phyloP scores from a whole-genome alignment of 2,797 vertebrate species.

The Rhabdophis nuchalis region DNA sequence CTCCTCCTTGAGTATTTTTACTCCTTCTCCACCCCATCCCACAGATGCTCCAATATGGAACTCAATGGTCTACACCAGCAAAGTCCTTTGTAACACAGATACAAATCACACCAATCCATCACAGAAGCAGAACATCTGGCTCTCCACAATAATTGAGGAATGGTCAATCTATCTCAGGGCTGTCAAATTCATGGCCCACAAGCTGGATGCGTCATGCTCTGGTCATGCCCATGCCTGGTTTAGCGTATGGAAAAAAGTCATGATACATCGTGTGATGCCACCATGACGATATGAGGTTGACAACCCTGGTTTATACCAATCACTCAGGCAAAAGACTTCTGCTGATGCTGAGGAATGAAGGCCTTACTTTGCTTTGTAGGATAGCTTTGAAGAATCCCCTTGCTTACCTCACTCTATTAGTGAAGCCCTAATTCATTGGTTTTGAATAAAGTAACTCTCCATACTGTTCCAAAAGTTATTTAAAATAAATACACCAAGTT shows the following conservation, averaged over 20 bases:
- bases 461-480: neutral
- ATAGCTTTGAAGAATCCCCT: neutral
- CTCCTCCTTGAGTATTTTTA: neutral
- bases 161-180: neutral
- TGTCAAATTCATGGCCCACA: too few species aligned
- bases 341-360: neutral
- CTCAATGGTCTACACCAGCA: neutral
- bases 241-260: too few species aligned
- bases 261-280: too few species aligned
- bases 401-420: neutral
- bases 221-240: too few species aligned
- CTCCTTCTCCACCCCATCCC: neutral
- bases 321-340: neutral
- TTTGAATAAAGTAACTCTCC: neutral
- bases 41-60: neutral
- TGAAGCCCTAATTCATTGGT: neutral
- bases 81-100: neutral
- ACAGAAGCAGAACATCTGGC: neutral
- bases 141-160: neutral
- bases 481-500: neutral
- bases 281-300: too few species aligned
- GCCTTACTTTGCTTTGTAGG: neutral
- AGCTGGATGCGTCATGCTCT: too few species aligned
- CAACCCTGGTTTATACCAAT: neutral
- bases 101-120: neutral